phyloP scores from a whole-genome alignment of 1,140 invertebrate species.

The Drosophila eugracilis region DNA sequence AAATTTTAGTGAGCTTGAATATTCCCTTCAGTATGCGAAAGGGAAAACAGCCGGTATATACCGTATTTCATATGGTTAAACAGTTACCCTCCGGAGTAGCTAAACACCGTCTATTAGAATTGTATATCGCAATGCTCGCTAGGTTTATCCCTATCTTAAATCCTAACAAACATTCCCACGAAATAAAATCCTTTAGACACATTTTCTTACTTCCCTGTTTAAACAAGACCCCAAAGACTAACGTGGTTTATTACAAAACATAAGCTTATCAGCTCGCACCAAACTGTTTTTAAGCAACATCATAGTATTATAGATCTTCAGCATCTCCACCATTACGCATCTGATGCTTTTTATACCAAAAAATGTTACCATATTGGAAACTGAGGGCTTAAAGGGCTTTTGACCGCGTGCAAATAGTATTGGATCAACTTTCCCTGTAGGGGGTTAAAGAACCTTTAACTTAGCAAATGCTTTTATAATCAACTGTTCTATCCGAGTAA shows the following conservation, averaged over 20 bases:
- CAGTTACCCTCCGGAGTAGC: slow-evolving; percentile 8
- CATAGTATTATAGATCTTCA: slow-evolving; percentile 39
- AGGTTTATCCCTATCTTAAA: too few species aligned
- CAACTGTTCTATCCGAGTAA: slow-evolving; percentile 7
- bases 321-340: slow-evolving; percentile 31
- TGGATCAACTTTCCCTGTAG: slow-evolving; percentile 15
- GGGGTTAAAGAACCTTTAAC: slow-evolving; percentile 4
- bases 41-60: not conserved
- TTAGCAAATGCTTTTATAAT: slow-evolving; percentile 7
- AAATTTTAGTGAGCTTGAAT: not conserved
- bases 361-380: slow-evolving; percentile 36
- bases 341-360: slow-evolving; percentile 29
- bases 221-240: slow-evolving; percentile 3
- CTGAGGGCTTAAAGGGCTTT: too few species aligned
- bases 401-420: too few species aligned
- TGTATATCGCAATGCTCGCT: too few species aligned
- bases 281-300: slow-evolving; percentile 3
- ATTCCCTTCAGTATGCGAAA: slow-evolving; percentile 1
- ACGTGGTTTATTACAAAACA: not conserved
- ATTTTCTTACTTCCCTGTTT: too few species aligned
- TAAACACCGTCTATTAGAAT: slow-evolving; percentile 2
- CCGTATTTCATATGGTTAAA: slow-evolving; percentile 7
- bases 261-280: too few species aligned
- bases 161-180: too few species aligned
- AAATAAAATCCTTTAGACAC: too few species aligned